Evolutionary conservation across 2,797 vertebrate genomes (phyloP).

Genomic region (Avahi laniger): DNA sequence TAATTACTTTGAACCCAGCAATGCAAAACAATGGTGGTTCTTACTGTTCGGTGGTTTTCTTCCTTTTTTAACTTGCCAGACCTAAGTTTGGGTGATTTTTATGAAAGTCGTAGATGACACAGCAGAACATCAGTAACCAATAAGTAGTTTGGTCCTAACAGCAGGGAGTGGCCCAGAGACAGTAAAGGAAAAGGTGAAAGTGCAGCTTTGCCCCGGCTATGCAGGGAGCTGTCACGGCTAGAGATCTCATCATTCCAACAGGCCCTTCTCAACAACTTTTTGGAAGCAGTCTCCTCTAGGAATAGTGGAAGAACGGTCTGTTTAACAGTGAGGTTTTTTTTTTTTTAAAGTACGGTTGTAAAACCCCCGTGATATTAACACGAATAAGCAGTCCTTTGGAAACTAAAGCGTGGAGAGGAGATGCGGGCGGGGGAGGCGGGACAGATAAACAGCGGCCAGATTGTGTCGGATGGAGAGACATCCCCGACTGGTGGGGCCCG

Average conservation of each 20-base stretch:
- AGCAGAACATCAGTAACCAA: background rate
- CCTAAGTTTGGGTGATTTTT: background rate
- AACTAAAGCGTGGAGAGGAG: background rate
- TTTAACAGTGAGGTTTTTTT: background rate
- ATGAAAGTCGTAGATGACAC: background rate
- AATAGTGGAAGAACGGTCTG: background rate
- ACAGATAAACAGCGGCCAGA: background rate
- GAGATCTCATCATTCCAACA: background rate
- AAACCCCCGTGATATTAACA: background rate
- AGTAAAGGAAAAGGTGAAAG: background rate
- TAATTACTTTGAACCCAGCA: constrained; percentile 42
- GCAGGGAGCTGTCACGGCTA: background rate
- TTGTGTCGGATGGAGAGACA: background rate
- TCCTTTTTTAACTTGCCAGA: background rate
- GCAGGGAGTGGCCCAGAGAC: background rate
- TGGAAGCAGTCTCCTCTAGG: background rate
- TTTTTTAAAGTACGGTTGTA: background rate
- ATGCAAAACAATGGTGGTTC: constrained; percentile 15
- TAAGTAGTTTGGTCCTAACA: background rate
- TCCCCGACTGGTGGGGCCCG: background rate
- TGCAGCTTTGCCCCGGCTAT: background rate
- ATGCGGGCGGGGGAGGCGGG: background rate
- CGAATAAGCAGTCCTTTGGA: background rate
- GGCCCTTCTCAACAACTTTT: background rate
- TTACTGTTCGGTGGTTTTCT: constrained; percentile 23